Evolutionary conservation across 2,888 invertebrate species (phyloP).

Genomic region (Trachelus troglodyta): DNA sequence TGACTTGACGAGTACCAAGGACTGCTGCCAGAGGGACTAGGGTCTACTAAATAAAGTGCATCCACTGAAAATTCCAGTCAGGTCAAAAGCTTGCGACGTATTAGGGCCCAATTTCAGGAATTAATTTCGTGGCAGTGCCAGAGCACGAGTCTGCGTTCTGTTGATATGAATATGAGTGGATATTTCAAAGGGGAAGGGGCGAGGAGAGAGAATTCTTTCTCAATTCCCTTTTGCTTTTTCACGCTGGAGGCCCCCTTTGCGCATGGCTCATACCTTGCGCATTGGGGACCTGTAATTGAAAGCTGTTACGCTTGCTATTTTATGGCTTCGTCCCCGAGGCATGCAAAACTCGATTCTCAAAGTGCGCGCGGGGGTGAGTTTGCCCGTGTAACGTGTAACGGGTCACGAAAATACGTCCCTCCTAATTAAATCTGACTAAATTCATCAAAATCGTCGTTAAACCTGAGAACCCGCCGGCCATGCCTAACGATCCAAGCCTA

Average conservation of each 20-base stretch:
- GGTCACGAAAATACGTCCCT: slow-evolving; percentile 47
- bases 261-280: slow-evolving; percentile 39
- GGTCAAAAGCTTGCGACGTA: slow-evolving; percentile 1
- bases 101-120: not conserved
- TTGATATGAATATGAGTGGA: too few relatives aligned
- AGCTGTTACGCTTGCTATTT: slow-evolving; percentile 63
- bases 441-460: slow-evolving; percentile 56
- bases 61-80: slow-evolving; percentile 8
- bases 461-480: slow-evolving; percentile 14
- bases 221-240: slow-evolving; percentile 17
- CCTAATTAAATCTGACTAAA: slow-evolving; percentile 58
- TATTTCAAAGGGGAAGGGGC: slow-evolving; percentile 10
- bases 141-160: too few relatives aligned
- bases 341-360: slow-evolving; percentile 58
- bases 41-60: not conserved
- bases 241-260: slow-evolving; percentile 11
- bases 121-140: too few relatives aligned
- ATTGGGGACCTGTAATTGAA: slow-evolving; percentile 57
- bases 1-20: too few relatives aligned
- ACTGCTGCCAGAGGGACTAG: too few relatives aligned
- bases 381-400: slow-evolving; percentile 33
- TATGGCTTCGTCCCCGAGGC: slow-evolving; percentile 58
- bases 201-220: slow-evolving; percentile 13
- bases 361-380: slow-evolving; percentile 24
- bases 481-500: slow-evolving; percentile 19